phyloP scores from a whole-genome alignment of 1,140 invertebrate species.

The Reticulitermes speratus region DNA sequence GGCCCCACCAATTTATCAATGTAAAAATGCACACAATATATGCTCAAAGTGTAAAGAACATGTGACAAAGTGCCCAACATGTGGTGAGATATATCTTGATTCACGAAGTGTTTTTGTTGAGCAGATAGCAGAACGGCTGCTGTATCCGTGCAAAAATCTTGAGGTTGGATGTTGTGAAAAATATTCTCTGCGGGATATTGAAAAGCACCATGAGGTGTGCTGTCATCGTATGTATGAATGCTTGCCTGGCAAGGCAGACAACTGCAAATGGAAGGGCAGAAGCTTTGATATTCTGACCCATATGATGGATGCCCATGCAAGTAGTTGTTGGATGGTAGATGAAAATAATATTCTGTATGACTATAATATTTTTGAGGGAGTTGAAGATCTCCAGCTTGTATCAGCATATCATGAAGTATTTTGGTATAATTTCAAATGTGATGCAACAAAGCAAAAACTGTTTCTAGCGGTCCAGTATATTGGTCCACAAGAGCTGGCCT shows the following conservation, averaged over 20 bases:
- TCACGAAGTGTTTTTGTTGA: constrained; percentile 33
- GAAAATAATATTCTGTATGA: constrained; percentile 15
- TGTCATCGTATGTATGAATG: constrained; percentile 32
- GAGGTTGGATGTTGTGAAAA: constrained; percentile 25
- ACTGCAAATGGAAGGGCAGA: constrained; percentile 33
- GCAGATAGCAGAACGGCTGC: constrained; percentile 32
- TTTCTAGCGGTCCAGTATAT: constrained; percentile 23
- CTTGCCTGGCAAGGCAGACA: constrained; percentile 14
- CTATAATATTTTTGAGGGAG: background rate
- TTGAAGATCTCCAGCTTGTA: background rate
- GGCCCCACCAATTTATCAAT: constrained; percentile 22
- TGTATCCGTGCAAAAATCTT: constrained; percentile 35
- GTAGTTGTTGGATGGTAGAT: background rate
- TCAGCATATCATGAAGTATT: background rate
- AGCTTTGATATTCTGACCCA: constrained; percentile 29
- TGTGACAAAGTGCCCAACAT: background rate
- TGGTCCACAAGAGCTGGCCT: background rate
- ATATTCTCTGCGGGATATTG: constrained; percentile 26
- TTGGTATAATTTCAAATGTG: constrained; percentile 20
- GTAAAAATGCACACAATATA: constrained; percentile 4
- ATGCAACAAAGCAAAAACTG: background rate
- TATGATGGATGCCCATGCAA: constrained; percentile 26
- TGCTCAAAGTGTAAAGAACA: constrained; percentile 8
- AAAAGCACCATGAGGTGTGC: constrained; percentile 30
- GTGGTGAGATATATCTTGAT: constrained; percentile 26